phyloP scores from a whole-genome alignment of 2,888 invertebrate species.

The Nephrocerus scutellatus region DNA sequence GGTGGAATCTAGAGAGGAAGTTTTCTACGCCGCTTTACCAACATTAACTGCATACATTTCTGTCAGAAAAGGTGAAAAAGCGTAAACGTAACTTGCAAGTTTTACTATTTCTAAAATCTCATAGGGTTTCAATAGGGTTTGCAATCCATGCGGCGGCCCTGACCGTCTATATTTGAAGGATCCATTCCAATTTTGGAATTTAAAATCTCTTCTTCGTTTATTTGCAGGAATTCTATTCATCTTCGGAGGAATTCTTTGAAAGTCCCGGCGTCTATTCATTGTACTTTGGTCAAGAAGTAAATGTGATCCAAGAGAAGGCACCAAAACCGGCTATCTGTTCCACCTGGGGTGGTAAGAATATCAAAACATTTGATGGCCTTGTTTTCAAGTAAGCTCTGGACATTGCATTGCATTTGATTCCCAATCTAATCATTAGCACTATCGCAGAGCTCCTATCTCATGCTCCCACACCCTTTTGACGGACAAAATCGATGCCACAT shows the following conservation, averaged over 20 bases:
- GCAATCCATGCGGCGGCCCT: neutral
- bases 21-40: too few relatives aligned
- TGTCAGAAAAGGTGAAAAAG: too few relatives aligned
- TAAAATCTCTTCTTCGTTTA: neutral
- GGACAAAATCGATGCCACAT: slow-evolving; percentile 63
- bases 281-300: slow-evolving; percentile 33
- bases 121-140: too few relatives aligned
- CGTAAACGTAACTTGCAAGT: too few relatives aligned
- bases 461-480: slow-evolving; percentile 70
- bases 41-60: too few relatives aligned
- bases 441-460: slow-evolving; percentile 62
- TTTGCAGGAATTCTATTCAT: slow-evolving; percentile 29
- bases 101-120: too few relatives aligned
- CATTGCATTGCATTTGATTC: slow-evolving; percentile 1
- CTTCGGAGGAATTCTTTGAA: slow-evolving; percentile 36
- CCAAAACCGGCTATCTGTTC: slow-evolving; percentile 66
- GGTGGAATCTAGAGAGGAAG: too few relatives aligned
- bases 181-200: neutral
- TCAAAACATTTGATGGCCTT: slow-evolving; percentile 78
- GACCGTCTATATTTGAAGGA: neutral
- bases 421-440: neutral
- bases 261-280: slow-evolving; percentile 34
- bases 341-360: slow-evolving; percentile 74
- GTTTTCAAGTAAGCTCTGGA: slow-evolving; percentile 56
- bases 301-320: slow-evolving; percentile 34